Base-by-base conservation (phyloP, 2,888 invertebrate genomes). In the Lithosia quadra region DNA sequence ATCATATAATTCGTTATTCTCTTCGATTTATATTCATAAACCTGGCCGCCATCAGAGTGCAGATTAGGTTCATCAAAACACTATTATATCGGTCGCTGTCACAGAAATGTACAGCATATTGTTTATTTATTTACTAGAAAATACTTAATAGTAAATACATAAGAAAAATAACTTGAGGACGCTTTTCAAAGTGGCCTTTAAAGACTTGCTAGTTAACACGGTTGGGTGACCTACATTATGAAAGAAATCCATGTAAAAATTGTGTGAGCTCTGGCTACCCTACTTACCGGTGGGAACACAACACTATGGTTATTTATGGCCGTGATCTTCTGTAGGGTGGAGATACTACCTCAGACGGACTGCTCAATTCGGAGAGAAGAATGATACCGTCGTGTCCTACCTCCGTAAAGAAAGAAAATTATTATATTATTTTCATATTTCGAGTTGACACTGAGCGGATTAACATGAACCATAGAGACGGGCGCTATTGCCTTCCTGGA, bases 21-120 rank as follows among this genome's bases (percentile, higher is more conserved):
- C 55, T 33, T 71, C 72, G 69, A 68, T 79, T 78, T 77, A 80
- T 80, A 79, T 79, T 79, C 80, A 79, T 79, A 80, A 79, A 72
- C 78, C 57, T 13, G 36, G 64, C 57, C 66, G 66, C 56, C 72
- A 77, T 77, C 66, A 69, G n/a, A 55, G 65, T 55, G 71, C 67
- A 80, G 61, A 79, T 79, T 80, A 73, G 80, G 71, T 77, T 69
- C 72, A 55, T 63, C 56, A 11, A 67, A 65, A 65, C 65, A 58
- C 43, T 67, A 34, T 49, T 49, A 59, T 8, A 43, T 22, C 9
- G 67, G 65, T 36, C 34, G 21, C 8, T 39, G 63, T 64, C 36
- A 67, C 62, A 39, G 3, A 53, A 43, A 43, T 21, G 3, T 21
- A n/a, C 57, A 18, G 18, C 2, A 18, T 49, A 5, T 2, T 49